Evolutionary conservation across 2,113 vertebrate genomes (phyloP).

Genomic region (Ageneiosus marmoratus): DNA sequence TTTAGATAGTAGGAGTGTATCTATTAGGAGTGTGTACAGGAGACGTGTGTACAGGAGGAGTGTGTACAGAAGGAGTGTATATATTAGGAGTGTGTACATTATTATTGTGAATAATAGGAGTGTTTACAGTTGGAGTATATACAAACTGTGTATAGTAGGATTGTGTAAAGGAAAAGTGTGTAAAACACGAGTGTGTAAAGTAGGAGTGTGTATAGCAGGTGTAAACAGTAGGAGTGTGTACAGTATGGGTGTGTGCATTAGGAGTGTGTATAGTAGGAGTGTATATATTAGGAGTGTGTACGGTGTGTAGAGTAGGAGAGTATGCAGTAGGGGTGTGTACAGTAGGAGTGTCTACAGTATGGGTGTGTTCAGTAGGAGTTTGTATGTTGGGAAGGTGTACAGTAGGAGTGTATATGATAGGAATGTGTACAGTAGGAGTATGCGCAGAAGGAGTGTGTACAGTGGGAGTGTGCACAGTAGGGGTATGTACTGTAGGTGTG

Average conservation of each 20-base stretch:
- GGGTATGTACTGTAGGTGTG: not conserved
- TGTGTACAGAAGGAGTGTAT: not conserved
- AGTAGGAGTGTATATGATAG: no score
- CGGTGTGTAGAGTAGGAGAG: not conserved
- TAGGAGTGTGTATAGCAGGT: not conserved
- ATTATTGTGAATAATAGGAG: not conserved
- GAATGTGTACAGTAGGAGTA: no score
- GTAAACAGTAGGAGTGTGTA: not conserved
- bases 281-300: not conserved
- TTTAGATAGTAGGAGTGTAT: no score
- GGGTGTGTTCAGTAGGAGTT: not conserved
- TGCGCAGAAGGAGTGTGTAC: not conserved
- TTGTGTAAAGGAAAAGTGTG: not conserved
- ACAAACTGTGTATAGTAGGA: no score
- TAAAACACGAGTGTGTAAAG: not conserved
- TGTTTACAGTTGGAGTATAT: not conserved
- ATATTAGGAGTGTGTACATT: not conserved
- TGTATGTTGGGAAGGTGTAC: not conserved
- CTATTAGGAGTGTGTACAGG: no score
- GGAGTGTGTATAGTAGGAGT: not conserved
- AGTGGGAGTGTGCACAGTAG: not conserved
- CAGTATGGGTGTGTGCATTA: no score
- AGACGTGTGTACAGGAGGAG: not conserved
- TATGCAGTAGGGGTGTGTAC: not conserved
- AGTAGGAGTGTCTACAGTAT: not conserved